Conservation (phyloP, 2,888 invertebrate genomes). For the Rhogogaster chlorosoma region DNA sequence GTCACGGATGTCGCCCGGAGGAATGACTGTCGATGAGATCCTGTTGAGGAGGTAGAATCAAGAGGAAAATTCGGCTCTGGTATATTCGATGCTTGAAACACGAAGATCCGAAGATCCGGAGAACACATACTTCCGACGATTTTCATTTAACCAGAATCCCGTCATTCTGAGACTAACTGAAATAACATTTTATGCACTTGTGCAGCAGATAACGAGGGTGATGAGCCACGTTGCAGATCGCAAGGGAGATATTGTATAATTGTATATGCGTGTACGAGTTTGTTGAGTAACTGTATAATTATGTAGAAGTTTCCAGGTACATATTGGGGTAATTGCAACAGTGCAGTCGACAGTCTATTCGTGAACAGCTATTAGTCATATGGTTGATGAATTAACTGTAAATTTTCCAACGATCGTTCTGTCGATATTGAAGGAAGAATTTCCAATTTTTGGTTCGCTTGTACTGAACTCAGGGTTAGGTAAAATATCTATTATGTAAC, state of each 20-base stretch:
- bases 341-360: neutral
- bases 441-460: neutral
- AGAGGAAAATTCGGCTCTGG: neutral
- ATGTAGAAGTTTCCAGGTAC: slow-evolving; percentile 23
- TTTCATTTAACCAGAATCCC: neutral
- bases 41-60: neutral
- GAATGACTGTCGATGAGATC: neutral
- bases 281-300: slow-evolving; percentile 18
- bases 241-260: neutral
- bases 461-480: neutral
- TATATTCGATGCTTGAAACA: neutral
- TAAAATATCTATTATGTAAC: neutral
- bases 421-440: neutral
- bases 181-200: neutral
- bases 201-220: neutral
- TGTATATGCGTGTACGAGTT: neutral
- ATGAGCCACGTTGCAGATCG: neutral
- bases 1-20: slow-evolving; percentile 26
- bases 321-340: neutral
- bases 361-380: slow-evolving; percentile 1
- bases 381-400: slow-evolving; percentile 10
- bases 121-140: neutral
- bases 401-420: neutral
- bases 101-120: too few relatives aligned
- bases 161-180: neutral